Percentiles rank a stretch among this genome's conserved stretches.
These are phyloP conservation scores for Silurus aristotelis DNA, from an alignment of 2,797 vertebrate species.

Conservation along the genomic window DNA sequence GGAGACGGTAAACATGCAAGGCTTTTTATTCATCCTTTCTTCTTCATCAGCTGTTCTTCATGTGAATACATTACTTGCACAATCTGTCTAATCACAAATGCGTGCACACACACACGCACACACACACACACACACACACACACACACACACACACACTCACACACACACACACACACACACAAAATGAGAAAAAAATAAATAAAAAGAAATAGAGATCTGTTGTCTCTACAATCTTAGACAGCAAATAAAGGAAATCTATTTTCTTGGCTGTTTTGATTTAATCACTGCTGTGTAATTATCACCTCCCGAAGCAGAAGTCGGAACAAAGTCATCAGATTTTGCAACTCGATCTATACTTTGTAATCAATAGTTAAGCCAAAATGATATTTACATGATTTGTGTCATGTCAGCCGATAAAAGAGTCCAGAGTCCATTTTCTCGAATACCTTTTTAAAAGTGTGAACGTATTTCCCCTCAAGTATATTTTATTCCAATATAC, in stretches of 20 bases:
- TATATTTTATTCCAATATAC: not conserved
- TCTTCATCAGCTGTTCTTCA: conserved; percentile 52
- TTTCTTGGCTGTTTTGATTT: conserved; percentile 13
- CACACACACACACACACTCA: conserved; percentile 36
- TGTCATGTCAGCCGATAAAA: not conserved
- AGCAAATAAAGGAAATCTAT: not conserved
- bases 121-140: conserved; percentile 25
- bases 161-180: not conserved
- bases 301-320: not conserved
- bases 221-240: conserved; percentile 45
- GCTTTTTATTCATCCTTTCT: conserved; percentile 47
- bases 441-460: no score
- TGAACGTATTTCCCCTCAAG: no score
- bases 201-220: not conserved
- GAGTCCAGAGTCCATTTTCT: not conserved
- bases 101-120: not conserved
- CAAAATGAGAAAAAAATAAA: no score
- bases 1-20: conserved; percentile 55
- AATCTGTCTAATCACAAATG: conserved; percentile 66
- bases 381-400: not conserved
- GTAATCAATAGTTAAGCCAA: conserved; percentile 1
- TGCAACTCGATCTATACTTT: not conserved
- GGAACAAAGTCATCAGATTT: not conserved
- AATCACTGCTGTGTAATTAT: conserved; percentile 13
- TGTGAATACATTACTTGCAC: conserved; percentile 59